A percentile compares a stretch with the other conserved stretches of the same genome.
These are phyloP conservation scores for Penaeus monodon DNA, from an alignment of 2,888 invertebrate species.

Conservation along the genomic window DNA sequence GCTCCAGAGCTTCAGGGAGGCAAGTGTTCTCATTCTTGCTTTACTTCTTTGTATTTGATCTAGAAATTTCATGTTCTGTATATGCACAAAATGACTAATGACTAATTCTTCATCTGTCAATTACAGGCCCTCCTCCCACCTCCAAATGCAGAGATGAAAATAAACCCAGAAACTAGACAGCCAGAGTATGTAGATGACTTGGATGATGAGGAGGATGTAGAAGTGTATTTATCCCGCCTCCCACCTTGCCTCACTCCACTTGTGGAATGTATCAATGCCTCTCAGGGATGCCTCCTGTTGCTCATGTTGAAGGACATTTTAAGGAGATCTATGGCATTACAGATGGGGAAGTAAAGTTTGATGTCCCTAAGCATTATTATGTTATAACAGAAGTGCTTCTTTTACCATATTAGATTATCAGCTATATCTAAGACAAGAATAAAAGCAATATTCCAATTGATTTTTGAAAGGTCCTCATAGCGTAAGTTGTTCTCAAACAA, in stretches of 20 bases:
- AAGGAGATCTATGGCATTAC: conserved; percentile 97
- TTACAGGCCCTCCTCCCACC: conserved; percentile 65
- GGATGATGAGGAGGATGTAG: conserved; percentile 86
- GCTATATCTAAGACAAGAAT: no score
- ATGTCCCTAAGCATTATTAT: not conserved
- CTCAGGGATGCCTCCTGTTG: conserved; percentile 94
- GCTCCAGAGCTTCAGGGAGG: conserved; percentile 94
- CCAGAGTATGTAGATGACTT: conserved; percentile 66
- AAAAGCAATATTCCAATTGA: no score
- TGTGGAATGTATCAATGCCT: conserved; percentile 89
- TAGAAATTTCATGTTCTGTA: not conserved
- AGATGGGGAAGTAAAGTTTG: conserved; percentile 78
- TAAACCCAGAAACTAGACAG: conserved; percentile 66
- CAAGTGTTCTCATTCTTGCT: conserved; percentile 68
- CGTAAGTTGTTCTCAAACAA: no score
- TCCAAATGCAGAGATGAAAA: conserved; percentile 62
- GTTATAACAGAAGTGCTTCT: not conserved
- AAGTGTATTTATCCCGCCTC: conserved; percentile 78
- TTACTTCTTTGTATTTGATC: not conserved
- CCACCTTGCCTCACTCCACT: conserved; percentile 85
- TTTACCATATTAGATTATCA: no score
- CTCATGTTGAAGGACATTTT: conserved; percentile 95
- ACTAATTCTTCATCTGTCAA: not conserved
- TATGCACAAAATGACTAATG: not conserved
- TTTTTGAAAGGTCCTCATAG: no score